A percentile compares a stretch with the other conserved stretches of the same genome.
Evolutionary conservation across 2,113 vertebrate genomes (phyloP).

Genomic region (Corythornis vintsioides): DNA sequence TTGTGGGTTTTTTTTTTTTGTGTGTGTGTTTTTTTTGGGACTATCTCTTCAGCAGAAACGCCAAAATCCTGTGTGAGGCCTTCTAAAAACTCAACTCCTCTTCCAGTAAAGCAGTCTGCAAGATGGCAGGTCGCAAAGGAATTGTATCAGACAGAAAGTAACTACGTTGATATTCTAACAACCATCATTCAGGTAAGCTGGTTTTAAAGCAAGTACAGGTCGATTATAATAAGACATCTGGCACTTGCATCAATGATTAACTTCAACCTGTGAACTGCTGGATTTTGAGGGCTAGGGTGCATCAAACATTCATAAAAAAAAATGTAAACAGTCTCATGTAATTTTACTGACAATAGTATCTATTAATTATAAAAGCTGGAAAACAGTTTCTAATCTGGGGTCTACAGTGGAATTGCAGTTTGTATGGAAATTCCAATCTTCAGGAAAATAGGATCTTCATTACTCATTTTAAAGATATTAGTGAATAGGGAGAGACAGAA

Average conservation of each 20-base stretch:
- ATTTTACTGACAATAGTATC: not conserved
- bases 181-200: conserved; percentile 90
- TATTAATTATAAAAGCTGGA: not conserved
- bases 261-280: not conserved
- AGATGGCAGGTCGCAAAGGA: conserved; percentile 99
- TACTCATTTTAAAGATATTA: not conserved
- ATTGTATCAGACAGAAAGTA: conserved; percentile 97
- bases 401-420: not conserved
- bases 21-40: not conserved
- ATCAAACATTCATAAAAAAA: not conserved
- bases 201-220: not conserved
- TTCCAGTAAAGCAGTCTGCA: conserved; percentile 89
- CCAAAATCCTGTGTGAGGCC: conserved; percentile 82
- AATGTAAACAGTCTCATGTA: not conserved
- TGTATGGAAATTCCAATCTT: not conserved
- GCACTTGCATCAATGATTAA: not conserved
- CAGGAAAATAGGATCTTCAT: not conserved
- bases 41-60: conserved; percentile 70
- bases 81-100: conserved; percentile 86
- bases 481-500: not conserved
- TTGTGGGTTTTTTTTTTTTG: too few relatives aligned
- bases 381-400: not conserved
- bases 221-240: not conserved
- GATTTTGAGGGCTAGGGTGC: not conserved
- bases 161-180: conserved; percentile 95